phyloP scores from a whole-genome alignment of 37 sponge, comb jelly and placozoan species.

The Aplysina aerophoba region DNA sequence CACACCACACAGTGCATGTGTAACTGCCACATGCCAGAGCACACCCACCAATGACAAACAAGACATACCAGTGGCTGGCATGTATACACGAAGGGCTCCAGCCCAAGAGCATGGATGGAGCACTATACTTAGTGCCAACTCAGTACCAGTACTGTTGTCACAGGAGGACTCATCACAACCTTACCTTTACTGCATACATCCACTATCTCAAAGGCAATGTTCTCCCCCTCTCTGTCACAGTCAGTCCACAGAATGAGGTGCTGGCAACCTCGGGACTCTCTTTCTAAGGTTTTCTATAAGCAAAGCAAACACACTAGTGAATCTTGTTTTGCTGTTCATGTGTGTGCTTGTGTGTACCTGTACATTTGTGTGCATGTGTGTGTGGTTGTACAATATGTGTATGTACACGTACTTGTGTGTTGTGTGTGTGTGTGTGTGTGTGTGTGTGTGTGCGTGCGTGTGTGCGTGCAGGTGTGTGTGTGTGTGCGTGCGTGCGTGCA shows the following conservation, averaged over 20 bases:
- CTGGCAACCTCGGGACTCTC: constrained; percentile 71
- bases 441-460: neutral
- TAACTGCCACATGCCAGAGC: too few relatives aligned
- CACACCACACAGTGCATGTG: too few relatives aligned
- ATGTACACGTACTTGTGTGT: too few relatives aligned
- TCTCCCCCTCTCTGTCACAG: constrained; percentile 99
- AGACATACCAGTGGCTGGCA: neutral
- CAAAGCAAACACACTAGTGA: neutral
- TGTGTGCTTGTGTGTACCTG: neutral
- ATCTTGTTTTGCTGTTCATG: too few relatives aligned
- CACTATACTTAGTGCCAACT: too few relatives aligned
- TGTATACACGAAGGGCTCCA: too few relatives aligned
- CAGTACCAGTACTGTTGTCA: too few relatives aligned
- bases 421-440: neutral
- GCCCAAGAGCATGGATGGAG: constrained; percentile 1
- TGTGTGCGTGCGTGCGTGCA: too few relatives aligned
- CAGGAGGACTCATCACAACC: too few relatives aligned
- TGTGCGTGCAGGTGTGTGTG: too few relatives aligned
- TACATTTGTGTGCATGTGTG: too few relatives aligned
- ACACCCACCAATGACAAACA: neutral
- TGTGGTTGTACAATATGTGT: too few relatives aligned
- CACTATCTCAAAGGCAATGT: constrained; percentile 92
- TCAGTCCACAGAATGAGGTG: constrained; percentile 96
- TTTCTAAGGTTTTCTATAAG: constrained; percentile 82
- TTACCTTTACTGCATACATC: constrained; percentile 86